Evolutionary conservation across 2,797 vertebrate genomes (phyloP), one percentile per base, ranked within the genome.

Genomic region (Pseudomugil gertrudae): DNA sequence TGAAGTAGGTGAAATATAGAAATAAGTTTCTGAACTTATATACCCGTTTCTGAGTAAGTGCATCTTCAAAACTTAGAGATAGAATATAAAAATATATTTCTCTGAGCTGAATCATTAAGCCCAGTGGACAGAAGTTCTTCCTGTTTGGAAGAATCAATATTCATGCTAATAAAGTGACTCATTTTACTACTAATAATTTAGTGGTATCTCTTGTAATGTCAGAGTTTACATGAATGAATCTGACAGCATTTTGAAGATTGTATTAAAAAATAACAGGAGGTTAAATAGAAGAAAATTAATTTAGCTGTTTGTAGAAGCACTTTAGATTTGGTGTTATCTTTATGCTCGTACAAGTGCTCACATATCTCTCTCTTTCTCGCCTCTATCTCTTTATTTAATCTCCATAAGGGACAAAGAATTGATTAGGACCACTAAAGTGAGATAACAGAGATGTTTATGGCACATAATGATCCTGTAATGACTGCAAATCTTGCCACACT

Each of bases 381-480:
- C 57, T 77, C 61, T 72, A 84, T 86, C 87, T 83, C 70, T 43
- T 78, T 87, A 86, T 89, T 85, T 86, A 30, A 55, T 77, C 78
- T 77, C 71, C 78, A 55, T 67, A 51, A 61, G 78, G 85, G 64
- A 75, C 86, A 73, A 66, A 70, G 74, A 81, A 89, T 84, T 69
- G 57, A 90, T 90, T 87, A 76, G 71, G 67, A 29, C 67, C 57
- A 76, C 57, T 19, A 33, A 70, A 57, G 70, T 4, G 5, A 85
- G 90, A 92, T 92, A 91, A 72, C 77, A 57, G 63, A 47, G 60
- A 57, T 24, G 65, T 91, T 92, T 90, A 92, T 71, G 79, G 82
- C 87, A 83, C 86, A 81, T 91, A 90, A 92, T 80, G 80, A 81
- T 51, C 29, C 79, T 78, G 80, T 92, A 89, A 93, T 89, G 84